phyloP scores from a whole-genome alignment of 2,113 vertebrate genomes.

The Xenopus laevis region DNA sequence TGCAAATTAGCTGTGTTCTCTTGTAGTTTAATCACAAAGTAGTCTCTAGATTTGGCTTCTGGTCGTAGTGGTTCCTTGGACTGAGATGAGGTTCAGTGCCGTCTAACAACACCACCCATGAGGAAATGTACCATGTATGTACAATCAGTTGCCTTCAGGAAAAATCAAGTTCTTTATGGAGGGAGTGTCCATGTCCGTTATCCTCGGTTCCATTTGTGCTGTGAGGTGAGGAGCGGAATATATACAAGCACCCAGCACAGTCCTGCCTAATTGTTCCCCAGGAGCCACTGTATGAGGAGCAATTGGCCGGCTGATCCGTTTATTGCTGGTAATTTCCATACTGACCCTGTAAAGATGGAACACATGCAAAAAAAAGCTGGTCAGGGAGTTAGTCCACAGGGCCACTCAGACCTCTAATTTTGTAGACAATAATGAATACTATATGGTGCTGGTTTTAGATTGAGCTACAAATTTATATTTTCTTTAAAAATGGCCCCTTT shows the following conservation, averaged over 20 bases:
- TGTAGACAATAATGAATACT: no score
- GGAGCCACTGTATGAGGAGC: neutral
- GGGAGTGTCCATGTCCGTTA: no score
- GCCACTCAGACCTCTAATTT: no score
- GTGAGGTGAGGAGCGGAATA: neutral
- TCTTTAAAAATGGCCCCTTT: no score
- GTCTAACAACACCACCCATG: neutral
- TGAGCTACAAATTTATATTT: no score
- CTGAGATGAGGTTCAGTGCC: neutral
- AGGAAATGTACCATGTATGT: neutral
- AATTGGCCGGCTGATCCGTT: neutral
- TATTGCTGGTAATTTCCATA: constrained; percentile 18
- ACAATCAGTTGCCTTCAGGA: neutral
- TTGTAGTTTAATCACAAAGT: neutral
- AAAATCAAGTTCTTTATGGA: no score
- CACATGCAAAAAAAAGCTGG: no score
- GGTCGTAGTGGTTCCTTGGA: neutral
- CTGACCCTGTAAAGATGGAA: neutral
- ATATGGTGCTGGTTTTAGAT: no score
- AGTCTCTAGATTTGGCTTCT: neutral
- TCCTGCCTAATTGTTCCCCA: neutral
- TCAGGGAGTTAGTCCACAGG: no score
- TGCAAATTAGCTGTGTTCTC: neutral
- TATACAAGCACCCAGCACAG: neutral
- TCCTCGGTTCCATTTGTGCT: neutral